A percentile compares a stretch with the other conserved stretches of the same genome.
Conservation (phyloP, 2,797 vertebrate species). For the Ammospiza maritima region DNA sequence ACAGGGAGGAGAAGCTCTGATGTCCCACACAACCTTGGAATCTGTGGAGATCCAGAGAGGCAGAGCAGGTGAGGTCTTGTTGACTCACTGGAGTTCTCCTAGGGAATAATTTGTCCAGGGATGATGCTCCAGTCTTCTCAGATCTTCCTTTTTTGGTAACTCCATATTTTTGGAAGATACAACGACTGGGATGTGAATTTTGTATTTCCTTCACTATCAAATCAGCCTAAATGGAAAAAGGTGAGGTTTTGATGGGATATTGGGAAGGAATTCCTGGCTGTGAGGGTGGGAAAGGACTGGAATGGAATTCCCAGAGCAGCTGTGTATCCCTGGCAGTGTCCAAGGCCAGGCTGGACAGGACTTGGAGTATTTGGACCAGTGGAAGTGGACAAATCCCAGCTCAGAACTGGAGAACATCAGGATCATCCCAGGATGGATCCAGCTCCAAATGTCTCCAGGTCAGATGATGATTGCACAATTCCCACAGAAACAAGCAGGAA, state of each 20-base stretch:
- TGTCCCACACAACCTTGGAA: accelerated
- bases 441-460: background rate
- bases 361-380: accelerated
- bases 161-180: accelerated
- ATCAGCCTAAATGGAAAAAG: background rate
- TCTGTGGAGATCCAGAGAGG: accelerated
- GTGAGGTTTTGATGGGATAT: background rate
- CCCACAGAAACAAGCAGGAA: background rate
- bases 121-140: background rate
- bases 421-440: background rate
- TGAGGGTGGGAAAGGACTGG: background rate
- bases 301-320: background rate
- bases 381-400: background rate
- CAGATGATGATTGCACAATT: background rate
- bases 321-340: background rate
- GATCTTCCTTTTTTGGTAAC: background rate
- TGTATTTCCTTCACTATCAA: background rate
- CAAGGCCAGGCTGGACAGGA: accelerated
- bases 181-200: background rate
- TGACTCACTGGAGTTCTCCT: background rate
- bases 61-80: background rate
- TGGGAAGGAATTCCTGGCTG: background rate
- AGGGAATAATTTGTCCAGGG: background rate
- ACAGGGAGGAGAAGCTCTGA: background rate
- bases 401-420: background rate